A percentile compares a stretch with the other conserved stretches of the same genome.
These are phyloP conservation scores for Sula dactylatra DNA, from an alignment of 2,113 vertebrate genomes.

Conservation along the genomic window DNA sequence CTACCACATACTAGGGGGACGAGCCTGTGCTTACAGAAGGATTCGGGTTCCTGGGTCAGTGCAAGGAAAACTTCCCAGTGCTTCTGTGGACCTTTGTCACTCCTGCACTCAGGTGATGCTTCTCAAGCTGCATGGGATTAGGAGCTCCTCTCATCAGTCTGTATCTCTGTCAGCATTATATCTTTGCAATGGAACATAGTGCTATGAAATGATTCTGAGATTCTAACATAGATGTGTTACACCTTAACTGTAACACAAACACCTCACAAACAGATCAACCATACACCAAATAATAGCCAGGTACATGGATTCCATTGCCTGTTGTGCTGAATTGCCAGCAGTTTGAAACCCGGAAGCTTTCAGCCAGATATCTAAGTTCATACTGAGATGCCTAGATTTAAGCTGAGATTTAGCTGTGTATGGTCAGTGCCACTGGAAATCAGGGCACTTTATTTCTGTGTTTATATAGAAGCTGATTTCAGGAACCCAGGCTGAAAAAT, in stretches of 20 bases:
- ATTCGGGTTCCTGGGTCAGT: accelerated
- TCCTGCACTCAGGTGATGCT: background rate
- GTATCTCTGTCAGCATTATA: background rate
- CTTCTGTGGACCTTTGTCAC: background rate
- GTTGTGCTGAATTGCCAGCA: background rate
- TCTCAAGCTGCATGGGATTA: background rate
- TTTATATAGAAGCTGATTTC: background rate
- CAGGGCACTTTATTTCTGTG: background rate
- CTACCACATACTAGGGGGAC: accelerated
- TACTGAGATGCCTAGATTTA: background rate
- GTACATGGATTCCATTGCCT: background rate
- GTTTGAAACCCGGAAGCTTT: background rate
- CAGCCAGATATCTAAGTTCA: background rate
- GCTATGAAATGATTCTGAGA: background rate
- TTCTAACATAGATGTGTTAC: background rate
- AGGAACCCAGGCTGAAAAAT: background rate
- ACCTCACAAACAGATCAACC: background rate
- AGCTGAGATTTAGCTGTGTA: background rate
- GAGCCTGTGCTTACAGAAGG: background rate
- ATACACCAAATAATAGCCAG: background rate
- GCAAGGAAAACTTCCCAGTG: background rate
- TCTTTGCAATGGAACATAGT: background rate
- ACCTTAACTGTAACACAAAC: background rate
- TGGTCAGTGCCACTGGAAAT: background rate
- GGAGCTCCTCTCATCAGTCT: background rate